Percentiles rank a stretch among this genome's conserved stretches.
phyloP scores from a whole-genome alignment of 2,113 vertebrate genomes.

The Anas platyrhynchos region DNA sequence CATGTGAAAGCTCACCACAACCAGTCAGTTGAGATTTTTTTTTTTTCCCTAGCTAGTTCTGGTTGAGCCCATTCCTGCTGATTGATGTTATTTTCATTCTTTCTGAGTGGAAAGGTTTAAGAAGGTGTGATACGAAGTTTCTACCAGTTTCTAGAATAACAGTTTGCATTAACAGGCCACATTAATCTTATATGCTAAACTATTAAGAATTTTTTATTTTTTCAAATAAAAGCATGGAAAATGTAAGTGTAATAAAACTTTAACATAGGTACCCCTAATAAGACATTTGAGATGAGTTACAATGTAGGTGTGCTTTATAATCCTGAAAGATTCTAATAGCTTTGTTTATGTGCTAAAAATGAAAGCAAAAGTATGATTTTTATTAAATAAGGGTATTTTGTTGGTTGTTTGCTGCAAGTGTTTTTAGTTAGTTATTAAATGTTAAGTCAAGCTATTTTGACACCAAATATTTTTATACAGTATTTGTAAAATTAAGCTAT shows the following conservation, averaged over 20 bases:
- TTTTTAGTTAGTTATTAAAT: not conserved
- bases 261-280: not conserved
- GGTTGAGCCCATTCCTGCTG: not conserved
- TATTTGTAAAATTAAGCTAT: slow-evolving; percentile 5
- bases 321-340: not conserved
- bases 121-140: not conserved
- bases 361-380: not conserved
- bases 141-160: not conserved
- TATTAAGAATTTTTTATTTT: not conserved
- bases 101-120: not conserved
- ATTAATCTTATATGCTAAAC: not conserved
- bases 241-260: not conserved
- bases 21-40: not conserved
- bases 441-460: not conserved
- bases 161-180: not conserved
- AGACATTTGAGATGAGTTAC: not conserved
- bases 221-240: not conserved
- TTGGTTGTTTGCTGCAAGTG: not conserved
- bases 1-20: rapidly evolving
- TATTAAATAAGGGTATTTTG: not conserved
- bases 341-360: not conserved
- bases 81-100: not conserved
- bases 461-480: not conserved
- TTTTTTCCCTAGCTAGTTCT: not conserved
- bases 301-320: not conserved